Evolutionary conservation across 2,113 vertebrate species (phyloP).

Genomic region (Steatornis caripensis): DNA sequence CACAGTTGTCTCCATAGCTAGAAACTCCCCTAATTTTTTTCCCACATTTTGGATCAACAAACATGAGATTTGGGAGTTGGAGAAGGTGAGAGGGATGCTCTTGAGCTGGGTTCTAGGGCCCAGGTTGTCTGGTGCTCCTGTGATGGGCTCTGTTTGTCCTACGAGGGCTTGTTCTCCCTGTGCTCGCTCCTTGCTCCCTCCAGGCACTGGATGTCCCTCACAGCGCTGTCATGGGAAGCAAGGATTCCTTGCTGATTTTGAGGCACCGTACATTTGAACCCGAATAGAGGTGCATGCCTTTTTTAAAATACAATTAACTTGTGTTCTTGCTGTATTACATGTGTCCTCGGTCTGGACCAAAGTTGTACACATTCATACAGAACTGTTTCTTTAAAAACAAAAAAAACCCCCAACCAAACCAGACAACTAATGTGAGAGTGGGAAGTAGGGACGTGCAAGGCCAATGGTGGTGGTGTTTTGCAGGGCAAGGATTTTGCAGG

Average conservation of each 20-base stretch:
- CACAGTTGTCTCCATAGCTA: neutral
- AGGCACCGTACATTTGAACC: neutral
- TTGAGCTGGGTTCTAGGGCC: accelerated
- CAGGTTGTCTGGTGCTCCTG: neutral
- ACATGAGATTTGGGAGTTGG: neutral
- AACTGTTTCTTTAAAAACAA: neutral
- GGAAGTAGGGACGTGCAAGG: neutral
- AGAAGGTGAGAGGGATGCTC: neutral
- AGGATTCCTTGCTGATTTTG: neutral
- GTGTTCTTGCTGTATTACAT: neutral
- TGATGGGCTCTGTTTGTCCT: neutral
- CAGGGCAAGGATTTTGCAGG: neutral
- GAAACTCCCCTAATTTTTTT: neutral
- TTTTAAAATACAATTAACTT: neutral
- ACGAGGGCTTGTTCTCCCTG: accelerated
- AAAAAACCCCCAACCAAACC: neutral
- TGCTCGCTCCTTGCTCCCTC: neutral
- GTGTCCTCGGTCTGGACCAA: neutral
- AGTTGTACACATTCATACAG: neutral
- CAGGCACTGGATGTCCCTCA: neutral
- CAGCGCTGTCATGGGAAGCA: accelerated
- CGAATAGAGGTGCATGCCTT: neutral
- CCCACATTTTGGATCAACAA: neutral
- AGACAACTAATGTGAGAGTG: neutral
- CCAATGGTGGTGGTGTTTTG: neutral